Base-by-base conservation (phyloP, 2,113 vertebrate species). In the Antigone vipio region DNA sequence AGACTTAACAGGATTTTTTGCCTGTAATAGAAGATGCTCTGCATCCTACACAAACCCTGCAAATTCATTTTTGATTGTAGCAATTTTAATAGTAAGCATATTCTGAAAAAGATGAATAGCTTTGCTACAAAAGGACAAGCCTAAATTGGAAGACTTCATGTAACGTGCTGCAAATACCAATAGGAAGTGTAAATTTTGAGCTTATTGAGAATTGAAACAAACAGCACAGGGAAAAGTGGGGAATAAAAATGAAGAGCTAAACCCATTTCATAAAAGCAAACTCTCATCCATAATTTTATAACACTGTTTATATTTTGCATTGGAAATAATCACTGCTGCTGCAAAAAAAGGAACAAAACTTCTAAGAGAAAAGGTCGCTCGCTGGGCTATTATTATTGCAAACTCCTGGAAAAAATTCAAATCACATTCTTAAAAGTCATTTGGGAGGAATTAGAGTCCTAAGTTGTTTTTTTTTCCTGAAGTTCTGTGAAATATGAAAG, bases 371-470 rank as follows among this genome's bases (percentile, higher is more conserved):
- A 67, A 95, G 23, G 75, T 94, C 5, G 5, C 40, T 93, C 27
- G 23, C 67, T 77, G 56, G 38, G 63, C 94, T 47, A 93, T 71
- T 47, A 82, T 74, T 92, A 87, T 9, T 66, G 38, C 58, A 92
- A 89, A 79, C 44, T 82, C 42, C 80, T 62, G 86, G 58, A 92
- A 91, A 92, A 91, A 72, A 22, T 58, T 91, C 76, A 91, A 92
- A 56, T 35, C 71, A 73, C 47, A 92, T 91, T 93, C 77, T 94
- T 74, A 42, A 59, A 88, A 92, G 69, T 58, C 52, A 78, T 72
- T 87, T 89, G 85, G 64, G 69, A 86, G 20, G 60, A 94, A 92
- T 92, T 81, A 86, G 18, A 23, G 26, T 62, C 55, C 19, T 42
- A 82, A 82, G 45, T 15, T 45, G 47, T 7, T 29, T 17, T 59